Conservation (phyloP, 2,113 vertebrate genomes). For the Salvelinus alpinus region DNA sequence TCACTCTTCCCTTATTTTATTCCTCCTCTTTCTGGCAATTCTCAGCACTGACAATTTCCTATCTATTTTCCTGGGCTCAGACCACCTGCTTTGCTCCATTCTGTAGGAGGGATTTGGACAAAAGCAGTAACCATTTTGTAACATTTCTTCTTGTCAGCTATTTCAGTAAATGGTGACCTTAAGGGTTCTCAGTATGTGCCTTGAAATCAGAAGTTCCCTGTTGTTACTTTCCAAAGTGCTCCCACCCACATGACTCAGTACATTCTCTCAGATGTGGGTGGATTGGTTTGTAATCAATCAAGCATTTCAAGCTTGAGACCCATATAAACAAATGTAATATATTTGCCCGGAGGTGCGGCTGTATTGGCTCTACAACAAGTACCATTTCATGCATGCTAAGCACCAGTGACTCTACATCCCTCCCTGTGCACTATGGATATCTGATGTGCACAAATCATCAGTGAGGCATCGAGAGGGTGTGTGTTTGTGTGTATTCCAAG, state of each 20-base stretch:
- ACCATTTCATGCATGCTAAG: too few species aligned
- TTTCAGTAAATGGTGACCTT: constrained; percentile 28
- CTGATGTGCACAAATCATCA: not conserved
- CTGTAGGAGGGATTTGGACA: constrained; percentile 31
- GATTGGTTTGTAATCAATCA: too few species aligned
- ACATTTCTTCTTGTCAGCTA: constrained; percentile 1
- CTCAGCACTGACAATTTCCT: constrained; percentile 17
- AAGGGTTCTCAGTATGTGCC: not conserved
- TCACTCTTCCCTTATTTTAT: constrained; percentile 1
- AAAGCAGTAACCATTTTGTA: constrained; percentile 24
- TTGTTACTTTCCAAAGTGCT: not conserved
- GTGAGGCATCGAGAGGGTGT: not conserved
- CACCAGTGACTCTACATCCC: too few species aligned
- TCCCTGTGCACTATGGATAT: too few species aligned
- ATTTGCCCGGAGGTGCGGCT: too few species aligned
- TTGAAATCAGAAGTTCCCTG: not conserved
- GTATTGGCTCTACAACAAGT: too few species aligned
- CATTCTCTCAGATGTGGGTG: too few species aligned
- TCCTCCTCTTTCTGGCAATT: constrained; percentile 1
- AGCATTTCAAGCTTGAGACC: too few species aligned
- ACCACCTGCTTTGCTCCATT: constrained; percentile 36
- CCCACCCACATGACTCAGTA: not conserved
- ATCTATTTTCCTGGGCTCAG: constrained; percentile 40
- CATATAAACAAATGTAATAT: too few species aligned
- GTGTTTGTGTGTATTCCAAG: not conserved